Evolutionary conservation across 2,113 vertebrate genomes (phyloP).

Genomic region (Melanerpes formicivorus): DNA sequence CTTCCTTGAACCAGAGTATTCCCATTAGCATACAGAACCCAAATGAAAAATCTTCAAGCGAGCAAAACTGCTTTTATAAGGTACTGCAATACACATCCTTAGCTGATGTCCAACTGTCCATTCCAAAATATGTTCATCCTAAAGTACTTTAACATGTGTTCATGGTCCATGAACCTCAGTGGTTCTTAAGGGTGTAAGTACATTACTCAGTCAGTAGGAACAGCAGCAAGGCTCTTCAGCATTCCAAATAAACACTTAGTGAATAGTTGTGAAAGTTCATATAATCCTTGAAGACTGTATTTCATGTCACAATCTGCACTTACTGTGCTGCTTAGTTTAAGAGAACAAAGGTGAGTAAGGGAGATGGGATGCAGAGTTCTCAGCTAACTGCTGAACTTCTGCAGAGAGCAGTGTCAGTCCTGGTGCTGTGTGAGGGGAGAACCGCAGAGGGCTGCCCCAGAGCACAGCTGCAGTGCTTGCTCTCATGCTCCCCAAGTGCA

Average conservation of each 20-base stretch:
- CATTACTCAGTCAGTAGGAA: neutral
- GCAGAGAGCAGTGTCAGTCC: neutral
- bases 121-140: neutral
- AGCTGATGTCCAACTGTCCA: neutral
- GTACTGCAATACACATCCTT: neutral
- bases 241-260: neutral
- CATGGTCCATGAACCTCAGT: neutral
- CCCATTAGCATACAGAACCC: neutral
- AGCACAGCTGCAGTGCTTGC: fast-evolving
- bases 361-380: neutral
- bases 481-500: neutral
- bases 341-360: neutral
- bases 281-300: neutral
- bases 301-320: neutral
- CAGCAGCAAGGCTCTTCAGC: neutral
- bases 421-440: fast-evolving
- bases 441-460: neutral
- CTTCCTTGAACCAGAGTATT: neutral
- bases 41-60: neutral
- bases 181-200: neutral
- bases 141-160: neutral
- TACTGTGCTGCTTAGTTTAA: neutral
- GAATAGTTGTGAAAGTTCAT: neutral
- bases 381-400: neutral
- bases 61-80: neutral